Base-by-base conservation (phyloP, 2,797 vertebrate species). In the Darevskia mixta region DNA sequence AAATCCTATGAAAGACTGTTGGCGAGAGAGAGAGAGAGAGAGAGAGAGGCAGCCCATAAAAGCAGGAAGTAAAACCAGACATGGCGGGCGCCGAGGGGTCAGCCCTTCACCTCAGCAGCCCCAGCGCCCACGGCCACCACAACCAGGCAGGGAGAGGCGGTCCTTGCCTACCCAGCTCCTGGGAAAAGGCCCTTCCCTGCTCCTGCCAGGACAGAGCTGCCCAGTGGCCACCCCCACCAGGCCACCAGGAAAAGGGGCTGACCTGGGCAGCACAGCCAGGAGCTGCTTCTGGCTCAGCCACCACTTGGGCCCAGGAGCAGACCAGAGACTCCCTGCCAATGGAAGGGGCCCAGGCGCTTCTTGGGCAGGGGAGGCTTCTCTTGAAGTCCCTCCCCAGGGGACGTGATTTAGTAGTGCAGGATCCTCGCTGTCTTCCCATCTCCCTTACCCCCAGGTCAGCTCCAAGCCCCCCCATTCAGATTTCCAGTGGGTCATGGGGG, bases 1-100 rank as follows among this genome's bases (percentile, higher is more conserved):
- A 98, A 97, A 97, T 97, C 97, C 97, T 97, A 97, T 98, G 97
- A 97, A 98, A 97, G 96, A 97, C 97, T 97, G 97, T 97, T 96
- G 97, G 97, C 88, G 95, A 97, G 96, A 97, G 96, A 79, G 55
- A 71, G 55, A 97, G 96, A 97, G 96, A 79, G 55, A 71, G 55
- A 72, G 81, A 87, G 4, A 82, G 38, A 38, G 97, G 96, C 97
- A 97, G 97, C 97, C 96, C 97, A 96, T 97, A 95, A 15, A 55
- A 97, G 97, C 95, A 96, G 32, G 80, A 41, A 29, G 43, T 20
- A 27, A 23, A 32, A 29, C 17, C 32, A 35, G 78, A 61, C 29
- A 29, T 55, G 61, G 20, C 3, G 20, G 23, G 41, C 10, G 3
- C 10, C 8, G 75, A 72, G 29, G 6, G 29, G 29, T 15, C 77